Conservation (phyloP, 1,140 invertebrate genomes). For the Hylaeus anthracinus region DNA sequence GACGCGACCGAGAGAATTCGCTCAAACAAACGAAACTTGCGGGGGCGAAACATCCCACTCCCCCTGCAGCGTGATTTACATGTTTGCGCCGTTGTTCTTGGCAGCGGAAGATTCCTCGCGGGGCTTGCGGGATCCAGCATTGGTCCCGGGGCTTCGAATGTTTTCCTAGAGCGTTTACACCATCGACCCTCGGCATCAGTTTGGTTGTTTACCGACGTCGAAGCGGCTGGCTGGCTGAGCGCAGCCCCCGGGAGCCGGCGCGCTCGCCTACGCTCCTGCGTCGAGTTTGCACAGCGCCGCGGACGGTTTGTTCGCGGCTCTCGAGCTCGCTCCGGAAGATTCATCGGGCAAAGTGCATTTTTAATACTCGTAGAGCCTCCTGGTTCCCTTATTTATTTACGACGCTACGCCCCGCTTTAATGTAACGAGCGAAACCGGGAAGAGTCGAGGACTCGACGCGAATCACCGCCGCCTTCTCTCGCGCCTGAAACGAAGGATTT, state of each 20-base stretch:
- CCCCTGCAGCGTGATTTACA: conserved; percentile 44
- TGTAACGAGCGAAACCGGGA: conserved; percentile 22
- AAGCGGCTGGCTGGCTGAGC: conserved; percentile 19
- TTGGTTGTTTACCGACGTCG: conserved; percentile 50
- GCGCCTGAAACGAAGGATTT: not conserved
- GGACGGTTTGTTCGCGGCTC: not conserved
- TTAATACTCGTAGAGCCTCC: conserved; percentile 37
- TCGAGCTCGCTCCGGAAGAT: conserved; percentile 17
- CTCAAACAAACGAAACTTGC: not conserved
- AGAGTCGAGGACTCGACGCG: not conserved
- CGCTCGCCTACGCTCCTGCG: too few relatives aligned
- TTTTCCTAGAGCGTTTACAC: conserved; percentile 60
- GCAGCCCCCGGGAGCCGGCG: not conserved
- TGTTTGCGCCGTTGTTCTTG: conserved; percentile 54
- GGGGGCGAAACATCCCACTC: conserved; percentile 6
- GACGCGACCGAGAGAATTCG: not conserved
- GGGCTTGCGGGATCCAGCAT: conserved; percentile 17
- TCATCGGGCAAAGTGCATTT: conserved; percentile 46
- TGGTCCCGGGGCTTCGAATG: conserved; percentile 37
- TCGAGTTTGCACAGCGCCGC: not conserved
- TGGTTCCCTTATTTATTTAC: conserved; percentile 31
- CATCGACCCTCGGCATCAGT: conserved; percentile 18
- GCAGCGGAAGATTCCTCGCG: conserved; percentile 18
- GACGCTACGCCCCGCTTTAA: not conserved
- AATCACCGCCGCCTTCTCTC: not conserved